Evolutionary conservation across 2,888 invertebrate species (phyloP).

Genomic region (Macropis europaea): DNA sequence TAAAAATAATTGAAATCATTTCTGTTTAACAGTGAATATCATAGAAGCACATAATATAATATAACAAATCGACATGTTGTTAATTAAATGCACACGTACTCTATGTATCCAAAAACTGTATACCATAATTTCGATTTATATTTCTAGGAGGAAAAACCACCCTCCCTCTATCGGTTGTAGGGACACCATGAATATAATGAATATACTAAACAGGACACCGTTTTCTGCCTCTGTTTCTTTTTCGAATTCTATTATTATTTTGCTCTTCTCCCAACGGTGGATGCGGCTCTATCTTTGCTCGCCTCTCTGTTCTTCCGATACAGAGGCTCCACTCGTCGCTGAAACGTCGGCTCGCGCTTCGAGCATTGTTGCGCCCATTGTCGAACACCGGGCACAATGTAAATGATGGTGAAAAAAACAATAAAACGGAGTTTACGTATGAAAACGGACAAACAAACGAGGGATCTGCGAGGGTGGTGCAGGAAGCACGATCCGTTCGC

Average conservation of each 20-base stretch:
- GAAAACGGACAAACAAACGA: slow-evolving; percentile 8
- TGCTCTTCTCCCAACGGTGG: slow-evolving; percentile 3
- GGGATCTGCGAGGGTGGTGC: not conserved
- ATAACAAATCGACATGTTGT: too few relatives aligned
- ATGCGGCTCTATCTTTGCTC: slow-evolving; percentile 15
- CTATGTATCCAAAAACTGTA: too few relatives aligned
- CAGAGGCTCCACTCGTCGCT: slow-evolving; percentile 36
- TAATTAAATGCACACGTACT: too few relatives aligned
- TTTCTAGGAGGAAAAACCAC: too few relatives aligned
- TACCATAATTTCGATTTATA: too few relatives aligned
- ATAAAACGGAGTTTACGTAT: slow-evolving; percentile 17
- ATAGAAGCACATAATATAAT: too few relatives aligned
- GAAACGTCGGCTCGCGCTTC: slow-evolving; percentile 44
- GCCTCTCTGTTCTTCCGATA: slow-evolving; percentile 3
- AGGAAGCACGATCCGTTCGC: not conserved
- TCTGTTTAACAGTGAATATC: too few relatives aligned
- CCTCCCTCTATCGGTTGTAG: too few relatives aligned
- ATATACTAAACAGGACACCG: too few relatives aligned
- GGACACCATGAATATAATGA: too few relatives aligned
- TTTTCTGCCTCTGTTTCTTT: not conserved
- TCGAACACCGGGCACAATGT: slow-evolving; percentile 60
- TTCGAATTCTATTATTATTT: slow-evolving; percentile 11
- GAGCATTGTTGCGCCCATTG: slow-evolving; percentile 55
- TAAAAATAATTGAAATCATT: too few relatives aligned
- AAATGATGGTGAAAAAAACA: slow-evolving; percentile 47